phyloP scores from a whole-genome alignment of 2,113 vertebrate species.

The Pachycephala philippinensis region DNA sequence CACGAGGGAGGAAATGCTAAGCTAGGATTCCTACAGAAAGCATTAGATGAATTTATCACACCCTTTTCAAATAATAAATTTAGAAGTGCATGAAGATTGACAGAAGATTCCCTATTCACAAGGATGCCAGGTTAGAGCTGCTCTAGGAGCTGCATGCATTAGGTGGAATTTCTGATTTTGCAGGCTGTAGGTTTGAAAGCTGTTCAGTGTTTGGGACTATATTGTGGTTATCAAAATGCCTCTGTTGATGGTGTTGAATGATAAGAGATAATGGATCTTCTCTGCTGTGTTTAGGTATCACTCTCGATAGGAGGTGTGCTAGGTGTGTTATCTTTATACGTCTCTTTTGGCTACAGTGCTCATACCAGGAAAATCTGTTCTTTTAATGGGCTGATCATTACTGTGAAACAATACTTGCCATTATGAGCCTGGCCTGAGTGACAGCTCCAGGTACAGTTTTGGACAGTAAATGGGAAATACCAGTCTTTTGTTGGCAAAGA shows the following conservation, averaged over 20 bases:
- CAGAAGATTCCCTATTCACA: not conserved
- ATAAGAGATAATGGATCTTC: not conserved
- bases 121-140: not conserved
- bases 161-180: not conserved
- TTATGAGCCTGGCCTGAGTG: not conserved
- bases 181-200: not conserved
- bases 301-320: not conserved
- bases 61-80: not conserved
- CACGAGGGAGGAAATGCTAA: not conserved
- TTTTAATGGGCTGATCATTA: not conserved
- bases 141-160: not conserved
- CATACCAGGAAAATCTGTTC: not conserved
- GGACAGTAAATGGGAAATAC: not conserved
- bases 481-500: not conserved
- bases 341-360: not conserved
- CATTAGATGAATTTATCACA: slow-evolving; percentile 1
- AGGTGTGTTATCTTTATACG: not conserved
- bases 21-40: not conserved
- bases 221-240: not conserved
- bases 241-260: not conserved
- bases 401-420: not conserved
- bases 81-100: not conserved
- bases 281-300: not conserved
- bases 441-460: not conserved
- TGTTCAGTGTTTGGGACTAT: not conserved